Evolutionary conservation across 2,888 invertebrate genomes (phyloP), one percentile per base, ranked within the genome.

Genomic region (Cerceris ruficornis): DNA sequence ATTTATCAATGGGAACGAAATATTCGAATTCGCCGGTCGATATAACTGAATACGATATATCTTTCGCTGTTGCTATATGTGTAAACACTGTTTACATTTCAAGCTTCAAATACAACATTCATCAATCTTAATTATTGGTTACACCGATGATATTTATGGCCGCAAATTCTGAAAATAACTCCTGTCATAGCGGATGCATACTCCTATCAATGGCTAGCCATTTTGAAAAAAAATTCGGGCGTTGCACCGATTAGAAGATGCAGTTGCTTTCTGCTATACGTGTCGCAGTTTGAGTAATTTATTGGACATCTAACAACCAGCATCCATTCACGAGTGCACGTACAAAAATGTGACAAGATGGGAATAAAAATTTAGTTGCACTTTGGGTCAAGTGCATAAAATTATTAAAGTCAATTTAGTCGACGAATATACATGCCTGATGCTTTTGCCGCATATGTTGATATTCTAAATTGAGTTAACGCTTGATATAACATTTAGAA

Each of bases 111-210:
- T 39, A 14, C 66, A 14, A 50, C 50, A 14, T 69, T 50, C 57
- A 80, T 79, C 79, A 49, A 69, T 80, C 77, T 73, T 77, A 80
- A 81, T 80, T 80, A 81, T 77, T 55, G 57, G 58, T 17, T 55
- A 54, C 69, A 41, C 15, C 55, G 41, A 17, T 57, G 52, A 55
- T 71, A 81, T 81, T 73, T 70, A 66, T 14, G 57, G 15, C 6
- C 54, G 54, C 59, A 70, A 42, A 81, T 69, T 67, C 66, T 52
- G 17, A 67, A 81, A 77, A 77, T 74, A 64, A 64, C 55, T 62
- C 49, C 46, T 68, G 62, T 62, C 59, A 69, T 69, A 59, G 13
- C n/a, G 43, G 13, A 81, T 71, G 58, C 46, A 61, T 67, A 52
- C 17, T 28, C 46, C 11, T 57, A 43, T 50, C 9, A 50, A 7